phyloP scores from a whole-genome alignment of 2,797 vertebrate species.

The Betta splendens region DNA sequence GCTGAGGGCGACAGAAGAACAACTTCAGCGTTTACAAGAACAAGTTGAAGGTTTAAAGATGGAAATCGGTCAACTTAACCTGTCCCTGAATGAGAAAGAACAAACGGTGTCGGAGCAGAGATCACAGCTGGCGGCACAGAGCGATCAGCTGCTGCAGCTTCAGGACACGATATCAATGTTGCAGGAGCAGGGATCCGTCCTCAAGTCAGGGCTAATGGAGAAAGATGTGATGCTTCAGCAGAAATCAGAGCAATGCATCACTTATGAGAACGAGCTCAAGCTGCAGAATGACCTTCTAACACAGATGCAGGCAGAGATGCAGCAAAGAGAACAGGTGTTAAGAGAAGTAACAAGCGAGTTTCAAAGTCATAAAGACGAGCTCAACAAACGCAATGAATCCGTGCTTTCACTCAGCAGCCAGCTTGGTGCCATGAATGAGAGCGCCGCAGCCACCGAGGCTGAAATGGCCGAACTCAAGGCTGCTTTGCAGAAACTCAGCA shows the following conservation, averaged over 20 bases:
- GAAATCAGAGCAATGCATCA: conserved; percentile 69
- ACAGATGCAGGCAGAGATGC: conserved; percentile 66
- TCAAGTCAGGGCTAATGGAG: conserved; percentile 80
- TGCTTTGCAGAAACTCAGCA: conserved; percentile 61
- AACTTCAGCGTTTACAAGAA: conserved; percentile 64
- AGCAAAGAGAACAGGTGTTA: conserved; percentile 73
- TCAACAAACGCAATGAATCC: conserved; percentile 75
- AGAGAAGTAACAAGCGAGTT: conserved; percentile 60
- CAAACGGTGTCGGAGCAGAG: conserved; percentile 60
- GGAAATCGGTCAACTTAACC: conserved; percentile 70
- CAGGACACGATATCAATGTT: conserved; percentile 78
- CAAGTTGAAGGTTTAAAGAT: conserved; percentile 67
- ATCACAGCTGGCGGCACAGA: conserved; percentile 69
- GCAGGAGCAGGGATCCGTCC: conserved; percentile 80
- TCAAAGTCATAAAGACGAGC: conserved; percentile 74
- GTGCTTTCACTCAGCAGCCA: conserved; percentile 72
- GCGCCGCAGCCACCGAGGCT: conserved; percentile 67
- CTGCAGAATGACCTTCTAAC: conserved; percentile 59
- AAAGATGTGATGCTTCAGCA: conserved; percentile 77
- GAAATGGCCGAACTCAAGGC: conserved; percentile 72
- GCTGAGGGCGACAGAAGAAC: conserved; percentile 75
- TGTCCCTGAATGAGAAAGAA: conserved; percentile 72
- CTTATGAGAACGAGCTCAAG: conserved; percentile 60
- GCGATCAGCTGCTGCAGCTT: conserved; percentile 71
- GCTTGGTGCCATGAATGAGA: conserved; percentile 76